Evolutionary conservation across 2,797 vertebrate species (phyloP).

Genomic region (Smutsia temminckii): DNA sequence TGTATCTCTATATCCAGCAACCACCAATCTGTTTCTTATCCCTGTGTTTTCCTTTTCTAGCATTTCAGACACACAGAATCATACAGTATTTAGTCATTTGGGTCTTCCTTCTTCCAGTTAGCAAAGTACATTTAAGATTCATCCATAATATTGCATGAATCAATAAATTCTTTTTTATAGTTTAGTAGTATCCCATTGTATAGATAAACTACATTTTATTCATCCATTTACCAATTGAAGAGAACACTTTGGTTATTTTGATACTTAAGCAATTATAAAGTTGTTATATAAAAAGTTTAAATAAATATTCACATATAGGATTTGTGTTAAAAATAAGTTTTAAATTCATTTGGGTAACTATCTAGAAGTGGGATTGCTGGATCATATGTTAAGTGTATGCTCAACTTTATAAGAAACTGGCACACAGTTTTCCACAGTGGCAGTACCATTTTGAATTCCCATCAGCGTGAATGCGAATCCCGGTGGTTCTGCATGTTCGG

Average conservation of each 20-base stretch:
- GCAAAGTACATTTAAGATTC: background rate
- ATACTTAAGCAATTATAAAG: background rate
- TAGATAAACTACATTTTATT: background rate
- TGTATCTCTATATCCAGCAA: background rate
- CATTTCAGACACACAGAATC: background rate
- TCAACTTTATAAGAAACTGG: background rate
- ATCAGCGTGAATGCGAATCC: background rate
- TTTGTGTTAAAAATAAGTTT: background rate
- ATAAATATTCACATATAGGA: background rate
- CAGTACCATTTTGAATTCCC: background rate
- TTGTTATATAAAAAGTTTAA: background rate
- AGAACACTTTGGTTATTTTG: background rate
- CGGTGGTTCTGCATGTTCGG: background rate
- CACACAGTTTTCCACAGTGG: background rate
- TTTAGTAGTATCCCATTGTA: background rate
- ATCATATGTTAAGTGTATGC: background rate
- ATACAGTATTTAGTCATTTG: background rate
- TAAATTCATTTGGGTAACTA: background rate
- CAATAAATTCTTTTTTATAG: background rate
- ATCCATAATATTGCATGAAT: background rate
- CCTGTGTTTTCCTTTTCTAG: background rate
- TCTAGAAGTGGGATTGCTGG: background rate
- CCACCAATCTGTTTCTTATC: background rate
- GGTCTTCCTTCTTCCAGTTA: background rate
- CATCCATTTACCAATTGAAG: background rate